Conservation (phyloP, 2,888 invertebrate species). For the Epinotia bilunana region DNA sequence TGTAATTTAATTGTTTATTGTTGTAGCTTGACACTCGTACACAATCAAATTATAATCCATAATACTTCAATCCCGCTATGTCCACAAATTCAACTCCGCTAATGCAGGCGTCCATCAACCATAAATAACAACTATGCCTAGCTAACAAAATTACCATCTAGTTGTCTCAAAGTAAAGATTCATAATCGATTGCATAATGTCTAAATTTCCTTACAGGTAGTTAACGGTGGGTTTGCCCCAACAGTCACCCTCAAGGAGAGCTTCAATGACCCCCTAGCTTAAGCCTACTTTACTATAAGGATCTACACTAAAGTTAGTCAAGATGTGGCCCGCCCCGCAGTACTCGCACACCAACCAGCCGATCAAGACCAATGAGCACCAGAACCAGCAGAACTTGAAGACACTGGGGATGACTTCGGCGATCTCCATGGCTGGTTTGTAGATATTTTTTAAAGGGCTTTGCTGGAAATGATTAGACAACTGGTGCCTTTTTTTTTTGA, state of each 20-base stretch:
- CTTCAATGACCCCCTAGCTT: conserved; percentile 59
- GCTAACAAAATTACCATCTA: too few species aligned
- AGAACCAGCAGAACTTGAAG: conserved; percentile 84
- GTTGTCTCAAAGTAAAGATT: too few species aligned
- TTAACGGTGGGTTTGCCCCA: conserved; percentile 48
- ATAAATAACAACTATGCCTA: too few species aligned
- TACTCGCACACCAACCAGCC: conserved; percentile 73
- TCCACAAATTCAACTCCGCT: too few species aligned
- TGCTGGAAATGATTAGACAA: too few species aligned
- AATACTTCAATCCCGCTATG: too few species aligned
- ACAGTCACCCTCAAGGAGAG: conserved; percentile 60
- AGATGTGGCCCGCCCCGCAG: conserved; percentile 84
- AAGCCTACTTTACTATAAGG: conserved; percentile 43
- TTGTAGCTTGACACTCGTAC: too few species aligned
- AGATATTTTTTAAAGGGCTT: neutral
- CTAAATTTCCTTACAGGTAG: conserved; percentile 5
- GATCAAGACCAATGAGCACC: conserved; percentile 72
- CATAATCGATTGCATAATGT: too few species aligned
- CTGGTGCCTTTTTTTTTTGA: too few species aligned
- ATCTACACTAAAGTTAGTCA: conserved; percentile 50
- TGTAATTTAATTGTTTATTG: too few species aligned
- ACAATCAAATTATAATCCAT: too few species aligned
- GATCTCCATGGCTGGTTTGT: conserved; percentile 92
- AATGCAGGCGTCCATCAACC: too few species aligned
- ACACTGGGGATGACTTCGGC: conserved; percentile 97